phyloP scores from a whole-genome alignment of 2,113 vertebrate species.

The Dipodomys stephensi region DNA sequence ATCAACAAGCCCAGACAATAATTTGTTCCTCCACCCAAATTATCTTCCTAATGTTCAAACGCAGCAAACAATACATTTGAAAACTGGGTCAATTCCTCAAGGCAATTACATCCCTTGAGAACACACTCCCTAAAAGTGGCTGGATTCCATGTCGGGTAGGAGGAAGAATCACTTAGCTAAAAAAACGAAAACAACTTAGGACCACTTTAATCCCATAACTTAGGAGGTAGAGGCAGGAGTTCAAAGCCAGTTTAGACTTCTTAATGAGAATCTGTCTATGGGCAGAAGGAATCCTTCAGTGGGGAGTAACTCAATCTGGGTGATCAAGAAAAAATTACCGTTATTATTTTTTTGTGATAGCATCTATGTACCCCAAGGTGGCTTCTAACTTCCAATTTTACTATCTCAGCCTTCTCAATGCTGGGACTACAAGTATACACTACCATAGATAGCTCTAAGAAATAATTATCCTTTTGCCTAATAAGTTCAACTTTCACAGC shows the following conservation, averaged over 20 bases:
- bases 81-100: neutral
- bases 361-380: too few species aligned
- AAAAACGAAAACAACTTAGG: neutral
- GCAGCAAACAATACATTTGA: neutral
- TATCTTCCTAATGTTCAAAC: neutral
- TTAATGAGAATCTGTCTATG: too few species aligned
- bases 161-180: too few species aligned
- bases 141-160: neutral
- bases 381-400: too few species aligned
- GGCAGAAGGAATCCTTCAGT: too few species aligned
- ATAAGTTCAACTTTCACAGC: neutral
- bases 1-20: conserved; percentile 21
- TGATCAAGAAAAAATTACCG: too few species aligned
- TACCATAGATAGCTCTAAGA: neutral
- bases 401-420: too few species aligned
- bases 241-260: neutral
- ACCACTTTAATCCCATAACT: neutral
- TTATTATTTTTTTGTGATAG: too few species aligned
- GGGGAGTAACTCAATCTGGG: too few species aligned
- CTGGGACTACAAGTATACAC: too few species aligned
- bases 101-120: neutral
- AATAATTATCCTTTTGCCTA: neutral
- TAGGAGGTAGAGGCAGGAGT: neutral
- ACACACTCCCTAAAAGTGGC: neutral
- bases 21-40: neutral